A percentile compares a stretch with the other conserved stretches of the same genome.
Evolutionary conservation across 2,888 invertebrate genomes (phyloP).

Genomic region (Leucoma salicis): DNA sequence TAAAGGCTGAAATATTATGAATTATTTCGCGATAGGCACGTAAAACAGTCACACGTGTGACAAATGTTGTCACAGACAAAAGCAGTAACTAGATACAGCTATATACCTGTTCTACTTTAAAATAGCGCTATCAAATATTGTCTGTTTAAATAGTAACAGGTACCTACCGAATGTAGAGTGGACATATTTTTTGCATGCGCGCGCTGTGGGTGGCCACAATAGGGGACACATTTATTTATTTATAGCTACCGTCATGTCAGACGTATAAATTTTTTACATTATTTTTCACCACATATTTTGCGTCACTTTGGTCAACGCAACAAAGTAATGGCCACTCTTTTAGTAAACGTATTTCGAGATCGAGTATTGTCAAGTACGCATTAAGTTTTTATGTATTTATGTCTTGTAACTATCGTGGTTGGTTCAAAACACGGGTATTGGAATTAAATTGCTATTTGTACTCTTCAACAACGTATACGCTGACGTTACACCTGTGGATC

Average conservation of each 20-base stretch:
- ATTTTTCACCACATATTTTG: conserved; percentile 26
- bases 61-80: too few relatives aligned
- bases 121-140: conserved; percentile 22
- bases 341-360: neutral
- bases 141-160: conserved; percentile 31
- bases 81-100: too few relatives aligned
- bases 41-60: too few relatives aligned
- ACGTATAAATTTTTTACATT: conserved; percentile 30
- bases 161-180: conserved; percentile 28
- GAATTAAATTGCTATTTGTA: neutral
- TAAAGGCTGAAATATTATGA: too few relatives aligned
- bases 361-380: neutral
- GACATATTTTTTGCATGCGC: conserved; percentile 50
- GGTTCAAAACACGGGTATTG: neutral
- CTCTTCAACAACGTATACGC: neutral
- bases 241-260: conserved; percentile 50
- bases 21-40: too few relatives aligned
- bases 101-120: conserved; percentile 25
- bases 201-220: conserved; percentile 50
- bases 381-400: neutral
- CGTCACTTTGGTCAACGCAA: conserved; percentile 23
- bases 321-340: conserved; percentile 16
- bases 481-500: neutral
- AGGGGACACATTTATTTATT: conserved; percentile 47
- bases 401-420: neutral